These are phyloP conservation scores for Eupeodes latifasciatus DNA, from an alignment of 2,888 invertebrate genomes.

Conservation along the genomic window DNA sequence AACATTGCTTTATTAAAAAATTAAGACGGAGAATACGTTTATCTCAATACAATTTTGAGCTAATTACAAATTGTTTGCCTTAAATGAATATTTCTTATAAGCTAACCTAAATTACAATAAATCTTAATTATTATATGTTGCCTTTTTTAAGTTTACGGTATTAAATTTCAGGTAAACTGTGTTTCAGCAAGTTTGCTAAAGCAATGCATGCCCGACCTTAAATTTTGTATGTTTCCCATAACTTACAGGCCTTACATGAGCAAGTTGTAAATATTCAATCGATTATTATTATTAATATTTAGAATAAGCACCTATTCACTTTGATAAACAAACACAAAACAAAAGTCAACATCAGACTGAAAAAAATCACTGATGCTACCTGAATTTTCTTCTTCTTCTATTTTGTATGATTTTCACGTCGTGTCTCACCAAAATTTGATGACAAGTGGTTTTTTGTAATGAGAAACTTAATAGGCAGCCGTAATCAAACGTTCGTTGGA, in stretches of 20 bases:
- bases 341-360: slow-evolving; percentile 51
- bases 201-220: background rate
- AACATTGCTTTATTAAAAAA: too few species aligned
- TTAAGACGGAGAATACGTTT: too few species aligned
- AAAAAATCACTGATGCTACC: slow-evolving; percentile 53
- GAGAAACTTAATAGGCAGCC: slow-evolving; percentile 29
- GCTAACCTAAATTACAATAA: too few species aligned
- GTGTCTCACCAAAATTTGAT: slow-evolving; percentile 42
- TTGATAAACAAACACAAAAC: slow-evolving; percentile 52
- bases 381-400: slow-evolving; percentile 39
- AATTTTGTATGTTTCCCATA: background rate
- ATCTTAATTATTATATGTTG: too few species aligned
- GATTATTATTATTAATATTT: slow-evolving; percentile 29
- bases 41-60: too few species aligned
- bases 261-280: slow-evolving; percentile 2
- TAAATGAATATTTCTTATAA: too few species aligned
- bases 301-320: slow-evolving; percentile 45
- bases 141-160: too few species aligned
- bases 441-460: slow-evolving; percentile 43
- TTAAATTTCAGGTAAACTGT: too few species aligned
- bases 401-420: slow-evolving; percentile 61
- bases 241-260: background rate
- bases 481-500: too few species aligned
- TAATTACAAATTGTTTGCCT: too few species aligned
- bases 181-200: too few species aligned